These are phyloP conservation scores for Tiliacea aurago DNA, from an alignment of 2,888 invertebrate genomes.

Conservation along the genomic window DNA sequence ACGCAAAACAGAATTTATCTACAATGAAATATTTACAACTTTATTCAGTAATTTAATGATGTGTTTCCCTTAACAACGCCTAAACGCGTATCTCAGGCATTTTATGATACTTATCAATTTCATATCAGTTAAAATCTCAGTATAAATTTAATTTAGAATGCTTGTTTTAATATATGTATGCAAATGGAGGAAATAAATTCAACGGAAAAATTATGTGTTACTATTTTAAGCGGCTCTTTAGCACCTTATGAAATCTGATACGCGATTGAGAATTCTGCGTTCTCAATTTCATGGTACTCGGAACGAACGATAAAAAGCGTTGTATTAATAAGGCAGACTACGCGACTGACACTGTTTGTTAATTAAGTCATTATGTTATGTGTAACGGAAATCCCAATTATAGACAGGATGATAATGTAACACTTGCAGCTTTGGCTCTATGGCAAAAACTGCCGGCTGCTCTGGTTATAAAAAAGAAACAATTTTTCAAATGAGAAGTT, in stretches of 20 bases:
- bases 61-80: slow-evolving; percentile 74
- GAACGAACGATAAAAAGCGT: slow-evolving; percentile 50
- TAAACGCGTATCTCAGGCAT: slow-evolving; percentile 69
- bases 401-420: slow-evolving; percentile 46
- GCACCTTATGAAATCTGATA: slow-evolving; percentile 78
- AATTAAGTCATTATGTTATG: slow-evolving; percentile 44
- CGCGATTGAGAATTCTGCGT: slow-evolving; percentile 56
- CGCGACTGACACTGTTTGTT: slow-evolving; percentile 34
- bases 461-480: not conserved
- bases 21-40: slow-evolving; percentile 73
- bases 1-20: slow-evolving; percentile 76
- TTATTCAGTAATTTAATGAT: slow-evolving; percentile 76
- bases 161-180: slow-evolving; percentile 72
- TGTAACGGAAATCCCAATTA: slow-evolving; percentile 58
- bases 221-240: slow-evolving; percentile 70
- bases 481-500: not conserved
- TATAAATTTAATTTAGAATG: slow-evolving; percentile 71
- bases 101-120: slow-evolving; percentile 77
- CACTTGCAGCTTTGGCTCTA: slow-evolving; percentile 36
- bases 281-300: slow-evolving; percentile 52
- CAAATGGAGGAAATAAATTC: slow-evolving; percentile 74
- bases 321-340: slow-evolving; percentile 36
- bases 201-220: slow-evolving; percentile 60
- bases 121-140: slow-evolving; percentile 70
- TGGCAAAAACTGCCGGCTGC: slow-evolving; percentile 29